Evolutionary conservation across 2,888 invertebrate genomes (phyloP), one percentile per base, ranked within the genome.

Genomic region (Oeneis ivallda): DNA sequence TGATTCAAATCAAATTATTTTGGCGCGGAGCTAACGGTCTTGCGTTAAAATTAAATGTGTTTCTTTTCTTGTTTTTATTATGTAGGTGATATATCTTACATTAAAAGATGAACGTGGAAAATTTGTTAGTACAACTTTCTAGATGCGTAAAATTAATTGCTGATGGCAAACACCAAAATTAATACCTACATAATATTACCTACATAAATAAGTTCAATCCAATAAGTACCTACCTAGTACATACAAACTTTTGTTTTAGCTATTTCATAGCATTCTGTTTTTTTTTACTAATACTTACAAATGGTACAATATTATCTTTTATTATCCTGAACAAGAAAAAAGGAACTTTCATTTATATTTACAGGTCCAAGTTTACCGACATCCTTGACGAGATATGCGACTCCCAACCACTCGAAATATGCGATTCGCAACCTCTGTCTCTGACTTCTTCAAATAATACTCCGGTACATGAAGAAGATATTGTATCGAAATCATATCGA

Each of bases 391-490:
- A 85, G 72, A 80, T 84, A 72, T 70, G 71, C 39, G 74, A 84
- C 68, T 91, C 91, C 0, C 91, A 85, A 69, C 90, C 92, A 7
- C 19, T 56, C 57, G 87, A 85, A 73, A 80, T 84, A 72, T 70
- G 71, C 32, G 74, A 84, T 67, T 91, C 91, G 0, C 91, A 85
- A 70, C 90, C 92, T 2, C 56, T 92, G 60, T 90, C 91, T 0
- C 75, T 90, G 17, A 71, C 85, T 13, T 79, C 81, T 34, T 76
- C 75, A 13, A 67, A 59, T 71, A 73, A 66, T 34, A 67, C 70
- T 45, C 67, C 15, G 13, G 17, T 69, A 9, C 17, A 32, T 34
- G 64, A 66, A 50, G 43, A n/a, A 26, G 11, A 56, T 26, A 49
- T 32, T 17, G 34, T 49, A n/a, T 43, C 60, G 56, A 60, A 61